These are phyloP conservation scores for Synchiropus splendidus DNA, from an alignment of 2,113 vertebrate species.

Conservation along the genomic window DNA sequence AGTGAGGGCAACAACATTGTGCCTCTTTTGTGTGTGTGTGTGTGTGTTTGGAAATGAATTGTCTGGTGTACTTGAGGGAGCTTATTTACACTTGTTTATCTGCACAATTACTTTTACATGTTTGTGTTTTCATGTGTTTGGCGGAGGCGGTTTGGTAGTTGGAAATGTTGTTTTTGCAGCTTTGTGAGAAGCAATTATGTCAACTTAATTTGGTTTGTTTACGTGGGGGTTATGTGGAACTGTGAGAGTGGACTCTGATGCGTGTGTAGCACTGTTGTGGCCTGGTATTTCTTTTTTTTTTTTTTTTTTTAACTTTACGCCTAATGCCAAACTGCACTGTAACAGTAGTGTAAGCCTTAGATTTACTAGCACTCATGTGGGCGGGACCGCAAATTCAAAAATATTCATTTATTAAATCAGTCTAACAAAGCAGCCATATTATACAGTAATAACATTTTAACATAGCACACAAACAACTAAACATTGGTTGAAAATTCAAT, in stretches of 20 bases:
- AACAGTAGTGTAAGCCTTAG: no score
- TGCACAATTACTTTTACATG: constrained; percentile 34
- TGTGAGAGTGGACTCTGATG: constrained; percentile 22
- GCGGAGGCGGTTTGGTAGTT: constrained; percentile 35
- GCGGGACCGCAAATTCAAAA: no score
- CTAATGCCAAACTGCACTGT: no score
- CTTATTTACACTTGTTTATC: constrained; percentile 45
- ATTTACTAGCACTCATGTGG: no score
- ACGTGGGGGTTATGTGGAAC: constrained; percentile 56
- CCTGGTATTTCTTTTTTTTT: no score
- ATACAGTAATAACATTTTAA: no score
- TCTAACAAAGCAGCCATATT: no score
- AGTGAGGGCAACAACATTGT: constrained; percentile 5
- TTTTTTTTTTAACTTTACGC: no score
- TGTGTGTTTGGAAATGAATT: constrained; percentile 24
- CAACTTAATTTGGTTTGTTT: constrained; percentile 67
- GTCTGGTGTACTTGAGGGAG: constrained; percentile 24
- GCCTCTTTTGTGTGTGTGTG: constrained; percentile 2
- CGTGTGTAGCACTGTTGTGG: no score
- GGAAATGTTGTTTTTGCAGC: constrained; percentile 65
- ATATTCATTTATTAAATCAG: no score
- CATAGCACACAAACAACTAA: no score
- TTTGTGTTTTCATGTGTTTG: constrained; percentile 3
- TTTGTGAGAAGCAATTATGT: constrained; percentile 66
- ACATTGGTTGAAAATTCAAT: no score